Evolutionary conservation across 2,113 vertebrate species (phyloP).

Genomic region (Crotophaga sulcirostris): DNA sequence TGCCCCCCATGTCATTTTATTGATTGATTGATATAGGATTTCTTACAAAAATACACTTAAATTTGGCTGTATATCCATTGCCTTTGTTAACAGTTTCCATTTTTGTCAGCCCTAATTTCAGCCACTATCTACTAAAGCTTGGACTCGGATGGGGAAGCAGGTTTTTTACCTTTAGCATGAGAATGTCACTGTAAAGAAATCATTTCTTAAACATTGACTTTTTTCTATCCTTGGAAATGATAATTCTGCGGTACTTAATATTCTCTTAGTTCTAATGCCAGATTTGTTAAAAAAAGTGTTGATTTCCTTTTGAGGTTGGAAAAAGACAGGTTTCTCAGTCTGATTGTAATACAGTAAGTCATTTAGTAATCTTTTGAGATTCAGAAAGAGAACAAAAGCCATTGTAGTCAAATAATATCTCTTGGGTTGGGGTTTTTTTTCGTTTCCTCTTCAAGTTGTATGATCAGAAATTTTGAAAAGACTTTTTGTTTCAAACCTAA

Average conservation of each 20-base stretch:
- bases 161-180: background rate
- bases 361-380: conserved; percentile 9
- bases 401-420: background rate
- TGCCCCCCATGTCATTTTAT: fast-evolving
- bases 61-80: background rate
- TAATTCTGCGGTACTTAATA: background rate
- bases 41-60: background rate
- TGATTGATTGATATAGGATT: background rate
- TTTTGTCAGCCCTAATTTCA: background rate
- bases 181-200: background rate
- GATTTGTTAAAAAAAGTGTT: background rate
- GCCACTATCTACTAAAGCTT: background rate
- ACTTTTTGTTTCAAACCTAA: background rate
- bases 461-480: background rate
- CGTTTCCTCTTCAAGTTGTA: background rate
- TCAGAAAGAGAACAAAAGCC: conserved; percentile 31
- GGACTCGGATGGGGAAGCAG: background rate
- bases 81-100: background rate
- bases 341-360: background rate
- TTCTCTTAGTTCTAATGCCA: background rate
- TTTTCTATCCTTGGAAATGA: background rate
- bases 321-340: background rate
- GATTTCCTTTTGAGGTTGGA: conserved; percentile 15
- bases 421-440: background rate
- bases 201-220: background rate